These are phyloP conservation scores for Cydia strobilella DNA, from an alignment of 1,140 invertebrate species.

Conservation along the genomic window DNA sequence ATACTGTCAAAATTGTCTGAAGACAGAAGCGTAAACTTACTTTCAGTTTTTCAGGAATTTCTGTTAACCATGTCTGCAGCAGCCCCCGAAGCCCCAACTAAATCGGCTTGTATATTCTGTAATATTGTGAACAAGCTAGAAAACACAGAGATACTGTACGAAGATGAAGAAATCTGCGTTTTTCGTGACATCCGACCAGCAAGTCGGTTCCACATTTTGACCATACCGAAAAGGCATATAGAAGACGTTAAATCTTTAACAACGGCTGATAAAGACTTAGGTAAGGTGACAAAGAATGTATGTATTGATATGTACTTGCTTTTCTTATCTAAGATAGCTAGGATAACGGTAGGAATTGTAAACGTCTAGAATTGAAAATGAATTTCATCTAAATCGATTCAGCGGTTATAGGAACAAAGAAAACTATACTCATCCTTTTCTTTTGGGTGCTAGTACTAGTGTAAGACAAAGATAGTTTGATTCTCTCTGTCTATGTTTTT, in stretches of 20 bases:
- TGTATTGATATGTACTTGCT: conserved; percentile 21
- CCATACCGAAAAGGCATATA: conserved; percentile 89
- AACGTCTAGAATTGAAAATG: too few species aligned
- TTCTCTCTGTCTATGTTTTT: too few species aligned
- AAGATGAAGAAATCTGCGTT: conserved; percentile 89
- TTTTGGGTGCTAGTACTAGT: too few species aligned
- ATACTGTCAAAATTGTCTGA: not conserved
- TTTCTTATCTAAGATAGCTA: not conserved
- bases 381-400: too few species aligned
- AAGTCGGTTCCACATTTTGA: conserved; percentile 89
- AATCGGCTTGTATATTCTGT: conserved; percentile 85
- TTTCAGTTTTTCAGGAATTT: not conserved
- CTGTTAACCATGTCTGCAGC: not conserved
- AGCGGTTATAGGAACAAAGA: too few species aligned
- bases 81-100: conserved; percentile 36
- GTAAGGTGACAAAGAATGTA: conserved; percentile 75
- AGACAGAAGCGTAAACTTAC: not conserved
- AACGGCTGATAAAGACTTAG: conserved; percentile 83
- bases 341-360: too few species aligned
- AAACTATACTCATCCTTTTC: too few species aligned
- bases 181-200: conserved; percentile 93
- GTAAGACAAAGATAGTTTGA: too few species aligned
- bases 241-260: conserved; percentile 85
- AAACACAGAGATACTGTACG: conserved; percentile 80
- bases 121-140: conserved; percentile 83